Evolutionary conservation across 2,113 vertebrate species (phyloP), one percentile per base, ranked within the genome.

Genomic region (Laterallus jamaicensis): DNA sequence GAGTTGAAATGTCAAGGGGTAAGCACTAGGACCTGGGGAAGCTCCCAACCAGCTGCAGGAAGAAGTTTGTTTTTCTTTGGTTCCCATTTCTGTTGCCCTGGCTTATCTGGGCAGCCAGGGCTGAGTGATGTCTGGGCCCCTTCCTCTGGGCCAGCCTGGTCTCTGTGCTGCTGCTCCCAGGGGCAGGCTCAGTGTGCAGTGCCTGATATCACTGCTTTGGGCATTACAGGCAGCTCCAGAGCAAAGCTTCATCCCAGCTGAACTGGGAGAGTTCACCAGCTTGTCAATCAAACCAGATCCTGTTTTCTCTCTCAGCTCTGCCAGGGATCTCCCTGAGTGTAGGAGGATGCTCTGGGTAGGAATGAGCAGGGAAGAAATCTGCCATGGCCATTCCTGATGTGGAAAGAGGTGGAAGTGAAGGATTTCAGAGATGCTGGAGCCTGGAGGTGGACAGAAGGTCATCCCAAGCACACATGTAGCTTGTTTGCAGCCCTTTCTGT

Each of bases 31-130:
- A 31, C 68, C 75, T 4, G 2, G 81, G 35, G 47, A 62, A 67
- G 25, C 66, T 92, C 56, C 70, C 58, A 28, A 1, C 39, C 11
- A 8, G 37, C 92, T 69, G 64, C 84, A 84, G 68, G 64, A 92
- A 83, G 31, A 80, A 32, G 20, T 83, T 96, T 86, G 25, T 87
- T 84, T 90, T 32, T 29, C 76, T 86, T 93, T 70, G 28, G 26
- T 68, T 83, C n/a, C 47, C 24, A 7, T 81, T 91, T 73, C 67
- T 87, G 73, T 74, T 73, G 69, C 26, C 69, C 78, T 78, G 4
- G 82, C 73, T 92, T 94, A 94, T 94, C 90, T 31, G 64, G 37
- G 4, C 25, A 25, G 59, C 54, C 88, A 81, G 84, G 28, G 17
- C 78, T 22, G 55, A 44, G 39, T 15, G 69, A 60, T 5, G 31